Percentiles rank a stretch among this genome's conserved stretches.
Conservation (phyloP, 2,888 invertebrate genomes). For the Limnephilus marmoratus region DNA sequence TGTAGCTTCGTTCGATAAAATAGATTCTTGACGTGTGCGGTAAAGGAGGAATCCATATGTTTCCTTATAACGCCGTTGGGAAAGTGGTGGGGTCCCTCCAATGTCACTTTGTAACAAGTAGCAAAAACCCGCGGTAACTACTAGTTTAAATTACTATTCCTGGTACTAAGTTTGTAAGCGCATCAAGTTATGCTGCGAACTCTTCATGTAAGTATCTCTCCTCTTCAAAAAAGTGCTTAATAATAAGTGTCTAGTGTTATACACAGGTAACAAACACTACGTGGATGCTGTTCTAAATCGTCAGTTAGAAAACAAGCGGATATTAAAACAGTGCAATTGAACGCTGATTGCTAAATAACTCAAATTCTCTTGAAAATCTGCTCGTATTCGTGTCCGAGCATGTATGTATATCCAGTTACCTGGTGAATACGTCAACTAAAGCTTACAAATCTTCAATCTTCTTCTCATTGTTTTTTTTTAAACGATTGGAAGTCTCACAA, state of each 20-base stretch:
- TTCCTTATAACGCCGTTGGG: too few relatives aligned
- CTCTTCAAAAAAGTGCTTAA: not conserved
- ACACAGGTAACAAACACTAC: too few relatives aligned
- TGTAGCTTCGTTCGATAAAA: too few relatives aligned
- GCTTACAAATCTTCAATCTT: not conserved
- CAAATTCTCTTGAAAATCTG: not conserved
- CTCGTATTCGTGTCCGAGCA: not conserved
- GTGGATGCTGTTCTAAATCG: not conserved
- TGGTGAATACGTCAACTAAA: not conserved
- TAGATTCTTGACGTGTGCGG: too few relatives aligned
- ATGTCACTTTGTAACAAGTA: too few relatives aligned
- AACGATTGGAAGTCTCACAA: not conserved
- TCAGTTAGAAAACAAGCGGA: not conserved
- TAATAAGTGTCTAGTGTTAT: not conserved
- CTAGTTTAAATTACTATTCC: too few relatives aligned
- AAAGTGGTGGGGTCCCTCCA: too few relatives aligned
- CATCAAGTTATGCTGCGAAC: not conserved
- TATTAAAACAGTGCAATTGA: not conserved
- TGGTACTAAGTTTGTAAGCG: not conserved
- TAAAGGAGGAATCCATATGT: too few relatives aligned
- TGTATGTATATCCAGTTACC: not conserved
- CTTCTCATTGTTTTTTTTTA: not conserved
- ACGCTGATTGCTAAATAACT: not conserved
- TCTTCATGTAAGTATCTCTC: not conserved
- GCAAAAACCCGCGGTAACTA: too few relatives aligned